A percentile compares a stretch with the other conserved stretches of the same genome.
Conservation (phyloP, 2,888 invertebrate species). For the Dynastes maya region DNA sequence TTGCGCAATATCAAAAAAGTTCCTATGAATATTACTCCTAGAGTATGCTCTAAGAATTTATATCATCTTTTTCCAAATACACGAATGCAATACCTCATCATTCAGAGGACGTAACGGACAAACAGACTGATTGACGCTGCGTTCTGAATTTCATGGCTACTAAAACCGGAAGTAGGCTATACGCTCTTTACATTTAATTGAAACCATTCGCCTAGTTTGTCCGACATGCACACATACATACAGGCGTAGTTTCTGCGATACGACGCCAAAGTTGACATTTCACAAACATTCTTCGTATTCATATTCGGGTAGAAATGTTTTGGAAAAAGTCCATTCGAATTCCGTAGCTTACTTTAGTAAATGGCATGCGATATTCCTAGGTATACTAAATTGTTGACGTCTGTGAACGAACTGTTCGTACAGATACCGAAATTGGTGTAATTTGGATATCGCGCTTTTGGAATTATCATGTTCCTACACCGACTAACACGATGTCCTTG, state of each 20-base stretch:
- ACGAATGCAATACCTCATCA: neutral
- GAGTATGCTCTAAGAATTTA: neutral
- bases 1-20: no score
- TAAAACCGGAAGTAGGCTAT: constrained; percentile 12
- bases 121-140: neutral
- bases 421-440: neutral
- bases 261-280: neutral
- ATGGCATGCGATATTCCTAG: no score
- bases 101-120: neutral
- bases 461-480: neutral
- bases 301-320: neutral
- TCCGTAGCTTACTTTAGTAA: neutral
- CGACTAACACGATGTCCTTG: no score
- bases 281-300: neutral
- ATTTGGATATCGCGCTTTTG: neutral
- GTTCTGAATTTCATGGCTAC: neutral
- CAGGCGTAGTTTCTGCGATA: neutral
- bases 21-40: neutral
- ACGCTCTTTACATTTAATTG: constrained; percentile 3
- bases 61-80: neutral
- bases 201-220: neutral
- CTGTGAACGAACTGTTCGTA: neutral
- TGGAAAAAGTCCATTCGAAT: neutral
- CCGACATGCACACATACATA: neutral
- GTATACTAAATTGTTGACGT: neutral